These are phyloP conservation scores for Myiothlypis chrysogaster DNA, from an alignment of 2,797 vertebrate species.

Conservation along the genomic window DNA sequence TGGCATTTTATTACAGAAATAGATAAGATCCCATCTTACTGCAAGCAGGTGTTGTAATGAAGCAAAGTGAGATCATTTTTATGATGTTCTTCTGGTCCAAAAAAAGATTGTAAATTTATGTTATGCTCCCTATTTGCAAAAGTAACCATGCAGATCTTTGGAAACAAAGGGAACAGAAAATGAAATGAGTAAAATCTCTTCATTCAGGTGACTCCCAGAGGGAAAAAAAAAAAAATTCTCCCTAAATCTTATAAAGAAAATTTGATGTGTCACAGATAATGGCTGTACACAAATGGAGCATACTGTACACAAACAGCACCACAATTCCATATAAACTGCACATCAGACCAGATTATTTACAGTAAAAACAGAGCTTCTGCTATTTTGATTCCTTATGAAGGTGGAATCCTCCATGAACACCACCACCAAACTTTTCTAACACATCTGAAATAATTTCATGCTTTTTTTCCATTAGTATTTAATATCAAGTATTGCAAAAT, in stretches of 20 bases:
- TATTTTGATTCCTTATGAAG: not conserved
- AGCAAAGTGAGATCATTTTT: constrained; percentile 57
- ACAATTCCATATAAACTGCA: not conserved
- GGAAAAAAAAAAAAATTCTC: not conserved
- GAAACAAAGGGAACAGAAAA: not conserved
- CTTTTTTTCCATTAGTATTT: not conserved
- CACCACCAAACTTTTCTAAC: not conserved
- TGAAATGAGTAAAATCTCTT: not conserved
- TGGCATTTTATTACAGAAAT: constrained; percentile 73
- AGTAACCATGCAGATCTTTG: not conserved
- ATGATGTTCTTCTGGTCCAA: constrained; percentile 28
- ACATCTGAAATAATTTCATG: not conserved
- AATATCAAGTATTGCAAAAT: not conserved
- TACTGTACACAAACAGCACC: not conserved
- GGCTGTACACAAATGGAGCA: not conserved
- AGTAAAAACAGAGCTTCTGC: not conserved
- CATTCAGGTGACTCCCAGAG: not conserved
- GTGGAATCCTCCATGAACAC: not conserved
- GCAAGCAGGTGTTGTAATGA: constrained; percentile 71
- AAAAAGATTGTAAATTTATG: constrained; percentile 11
- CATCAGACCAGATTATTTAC: not conserved
- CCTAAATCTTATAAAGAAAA: not conserved
- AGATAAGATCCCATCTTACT: constrained; percentile 69
- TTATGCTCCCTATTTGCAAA: constrained; percentile 9
- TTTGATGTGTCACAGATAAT: not conserved